phyloP scores from a whole-genome alignment of 2,888 invertebrate species.

The Cerceris rybyensis region DNA sequence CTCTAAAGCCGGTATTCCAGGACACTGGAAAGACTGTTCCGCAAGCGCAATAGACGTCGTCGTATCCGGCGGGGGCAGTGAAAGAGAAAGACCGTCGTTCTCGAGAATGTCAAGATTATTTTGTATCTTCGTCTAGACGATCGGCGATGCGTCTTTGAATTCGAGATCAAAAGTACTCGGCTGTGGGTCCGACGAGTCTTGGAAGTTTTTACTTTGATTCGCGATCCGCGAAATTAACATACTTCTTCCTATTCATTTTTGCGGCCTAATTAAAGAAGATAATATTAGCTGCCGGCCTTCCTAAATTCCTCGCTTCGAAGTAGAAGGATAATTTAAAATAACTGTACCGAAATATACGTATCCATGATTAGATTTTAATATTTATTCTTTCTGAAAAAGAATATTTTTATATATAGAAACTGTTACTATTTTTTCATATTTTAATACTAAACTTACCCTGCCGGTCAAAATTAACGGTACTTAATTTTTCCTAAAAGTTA shows the following conservation, averaged over 20 bases:
- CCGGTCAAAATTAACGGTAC: no score
- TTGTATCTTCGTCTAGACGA: slow-evolving; percentile 16
- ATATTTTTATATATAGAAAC: no score
- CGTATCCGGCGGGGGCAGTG: slow-evolving; percentile 1
- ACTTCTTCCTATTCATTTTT: not conserved
- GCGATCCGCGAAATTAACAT: not conserved
- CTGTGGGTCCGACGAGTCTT: slow-evolving; percentile 27
- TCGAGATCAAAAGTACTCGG: slow-evolving; percentile 47
- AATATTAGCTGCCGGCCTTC: no score
- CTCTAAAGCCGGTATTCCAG: slow-evolving; percentile 48
- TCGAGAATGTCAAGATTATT: slow-evolving; percentile 39
- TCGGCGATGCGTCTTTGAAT: slow-evolving; percentile 38
- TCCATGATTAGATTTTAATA: no score
- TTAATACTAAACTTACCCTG: no score
- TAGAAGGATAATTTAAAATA: no score
- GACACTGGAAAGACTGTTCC: slow-evolving; percentile 40
- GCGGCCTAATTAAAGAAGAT: no score
- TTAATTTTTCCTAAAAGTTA: no score
- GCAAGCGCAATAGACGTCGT: slow-evolving; percentile 29
- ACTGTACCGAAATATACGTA: no score
- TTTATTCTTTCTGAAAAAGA: no score
- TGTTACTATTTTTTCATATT: no score
- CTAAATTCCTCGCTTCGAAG: no score
- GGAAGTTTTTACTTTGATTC: not conserved
- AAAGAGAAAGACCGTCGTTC: slow-evolving; percentile 9